Evolutionary conservation across 2,113 vertebrate genomes (phyloP), one percentile per base, ranked within the genome.

Genomic region (Apus apus): DNA sequence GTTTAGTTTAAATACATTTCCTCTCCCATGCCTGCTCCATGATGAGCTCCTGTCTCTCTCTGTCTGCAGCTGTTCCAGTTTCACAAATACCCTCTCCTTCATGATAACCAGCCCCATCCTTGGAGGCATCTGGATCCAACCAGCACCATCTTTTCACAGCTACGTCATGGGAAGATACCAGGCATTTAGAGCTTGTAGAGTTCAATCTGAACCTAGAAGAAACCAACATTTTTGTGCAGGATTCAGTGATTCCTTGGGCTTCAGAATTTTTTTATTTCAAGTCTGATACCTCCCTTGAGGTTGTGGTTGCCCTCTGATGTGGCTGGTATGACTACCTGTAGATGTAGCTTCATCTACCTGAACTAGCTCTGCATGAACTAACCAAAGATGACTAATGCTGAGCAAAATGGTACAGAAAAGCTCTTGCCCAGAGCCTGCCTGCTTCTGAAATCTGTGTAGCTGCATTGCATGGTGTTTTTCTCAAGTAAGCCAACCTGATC

Each of bases 1-100:
- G 77, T 94, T 97, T 75, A 78, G 86, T 94, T 96, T 94, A 97
- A 96, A 95, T 56, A 94, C 91, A 94, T 91, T 95, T 96, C 74
- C 81, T 87, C 91, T 94, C 89, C 93, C 73, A 96, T 2, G 30
- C 74, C 81, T 87, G 90, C 91, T 93, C 85, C 87, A 70, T 0
- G 26, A 89, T 94, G 93, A 82, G 93, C 77, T 87, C 13, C 32
- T 8, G 27, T 89, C 56, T 96, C 94, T 50, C 46, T 84, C 46
- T 77, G 68, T 48, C 84, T 77, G 86, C 86, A 94, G 91, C 80
- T 92, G 84, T 85, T 92, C 34, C 48, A 90, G 40, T 72, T 95
- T 90, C 85, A 70, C 0, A 1, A 83, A 68, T 51, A 82, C 67
- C 85, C 36, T 75, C 81, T 94, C 38, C 85, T 85, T 96, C 74